These are phyloP conservation scores for Agrotis ipsilon DNA, from an alignment of 2,888 invertebrate genomes.

Conservation along the genomic window DNA sequence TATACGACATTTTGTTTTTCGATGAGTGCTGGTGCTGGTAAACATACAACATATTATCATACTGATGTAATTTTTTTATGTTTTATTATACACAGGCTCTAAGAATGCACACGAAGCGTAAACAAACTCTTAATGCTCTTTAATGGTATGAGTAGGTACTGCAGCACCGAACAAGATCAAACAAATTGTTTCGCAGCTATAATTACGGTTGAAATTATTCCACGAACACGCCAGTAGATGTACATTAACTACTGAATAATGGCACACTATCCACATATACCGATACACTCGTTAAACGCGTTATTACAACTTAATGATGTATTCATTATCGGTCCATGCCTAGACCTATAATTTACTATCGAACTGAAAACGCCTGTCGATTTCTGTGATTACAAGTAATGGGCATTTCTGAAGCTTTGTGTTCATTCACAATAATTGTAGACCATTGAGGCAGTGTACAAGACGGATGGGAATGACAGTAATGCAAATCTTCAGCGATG, in stretches of 20 bases:
- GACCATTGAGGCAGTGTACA: constrained; percentile 75
- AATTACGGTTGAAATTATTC: constrained; percentile 58
- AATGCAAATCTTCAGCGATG: constrained; percentile 80
- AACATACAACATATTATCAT: constrained; percentile 34
- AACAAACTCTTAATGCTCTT: constrained; percentile 40
- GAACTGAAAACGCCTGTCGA: constrained; percentile 56
- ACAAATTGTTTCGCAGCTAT: constrained; percentile 49
- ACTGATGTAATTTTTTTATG: constrained; percentile 38
- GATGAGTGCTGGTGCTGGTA: constrained; percentile 28
- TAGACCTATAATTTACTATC: constrained; percentile 55
- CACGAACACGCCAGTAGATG: constrained; percentile 36
- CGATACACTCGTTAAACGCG: constrained; percentile 49
- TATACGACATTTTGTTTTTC: constrained; percentile 70
- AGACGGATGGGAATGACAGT: constrained; percentile 80
- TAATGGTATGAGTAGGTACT: constrained; percentile 28
- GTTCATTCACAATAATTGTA: constrained; percentile 74
- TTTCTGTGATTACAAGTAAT: constrained; percentile 71
- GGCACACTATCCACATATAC: constrained; percentile 44
- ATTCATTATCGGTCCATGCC: constrained; percentile 53
- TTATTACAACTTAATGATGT: constrained; percentile 55
- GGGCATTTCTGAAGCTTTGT: constrained; percentile 67
- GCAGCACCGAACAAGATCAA: constrained; percentile 46
- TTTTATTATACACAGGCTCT: constrained; percentile 30
- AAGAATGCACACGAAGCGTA: constrained; percentile 37
- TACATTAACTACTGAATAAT: constrained; percentile 61